phyloP scores from a whole-genome alignment of 2,797 vertebrate species.

The Tachyglossus aculeatus region DNA sequence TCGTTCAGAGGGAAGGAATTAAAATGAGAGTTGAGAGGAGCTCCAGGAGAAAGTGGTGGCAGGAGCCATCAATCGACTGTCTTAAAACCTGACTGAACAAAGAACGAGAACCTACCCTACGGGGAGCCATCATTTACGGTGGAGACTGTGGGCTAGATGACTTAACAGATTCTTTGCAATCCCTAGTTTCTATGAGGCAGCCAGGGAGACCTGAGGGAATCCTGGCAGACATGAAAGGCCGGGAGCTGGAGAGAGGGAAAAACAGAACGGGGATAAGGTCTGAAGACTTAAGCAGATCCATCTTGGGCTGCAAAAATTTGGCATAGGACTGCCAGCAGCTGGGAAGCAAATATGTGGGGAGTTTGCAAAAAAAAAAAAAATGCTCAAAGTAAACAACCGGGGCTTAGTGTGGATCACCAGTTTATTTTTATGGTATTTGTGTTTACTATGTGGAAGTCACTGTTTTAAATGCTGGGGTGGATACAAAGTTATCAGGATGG shows the following conservation, averaged over 20 bases:
- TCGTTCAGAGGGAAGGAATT: background rate
- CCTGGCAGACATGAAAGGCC: background rate
- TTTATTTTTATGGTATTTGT: no score
- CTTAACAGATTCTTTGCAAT: background rate
- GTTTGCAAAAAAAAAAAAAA: no score
- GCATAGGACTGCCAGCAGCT: background rate
- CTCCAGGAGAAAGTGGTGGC: background rate
- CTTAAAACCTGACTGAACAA: background rate
- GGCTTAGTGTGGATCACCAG: constrained; percentile 38
- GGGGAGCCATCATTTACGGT: background rate
- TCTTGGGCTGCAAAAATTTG: background rate
- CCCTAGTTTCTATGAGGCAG: background rate
- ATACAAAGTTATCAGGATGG: no score
- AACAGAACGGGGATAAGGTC: background rate
- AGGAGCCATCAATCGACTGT: background rate
- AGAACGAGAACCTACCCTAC: background rate
- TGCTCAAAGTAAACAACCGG: background rate
- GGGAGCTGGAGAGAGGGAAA: background rate
- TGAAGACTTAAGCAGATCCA: background rate
- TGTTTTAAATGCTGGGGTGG: no score
- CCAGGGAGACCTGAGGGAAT: background rate
- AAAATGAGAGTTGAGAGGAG: background rate
- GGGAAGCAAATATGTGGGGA: background rate
- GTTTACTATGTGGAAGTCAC: no score
- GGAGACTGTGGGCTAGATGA: background rate